These are phyloP conservation scores for Malacoctenus gilli DNA, from an alignment of 2,797 vertebrate species.

Conservation along the genomic window DNA sequence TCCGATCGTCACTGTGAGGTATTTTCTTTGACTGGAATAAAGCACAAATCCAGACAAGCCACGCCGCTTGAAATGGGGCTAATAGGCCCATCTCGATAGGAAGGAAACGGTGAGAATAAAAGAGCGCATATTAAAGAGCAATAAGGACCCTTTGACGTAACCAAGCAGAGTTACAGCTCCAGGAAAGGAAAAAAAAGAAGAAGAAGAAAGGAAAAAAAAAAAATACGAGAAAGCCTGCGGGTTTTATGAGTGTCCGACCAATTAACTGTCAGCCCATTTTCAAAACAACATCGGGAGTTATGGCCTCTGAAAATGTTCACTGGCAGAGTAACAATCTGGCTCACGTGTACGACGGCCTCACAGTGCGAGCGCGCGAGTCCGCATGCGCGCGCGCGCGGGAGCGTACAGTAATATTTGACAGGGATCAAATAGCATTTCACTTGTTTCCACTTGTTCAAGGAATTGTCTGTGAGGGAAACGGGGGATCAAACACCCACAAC, in stretches of 20 bases:
- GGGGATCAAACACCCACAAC: conserved; percentile 81
- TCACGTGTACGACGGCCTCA: conserved; percentile 50
- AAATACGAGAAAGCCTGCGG: conserved; percentile 20
- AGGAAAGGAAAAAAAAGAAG: conserved; percentile 12
- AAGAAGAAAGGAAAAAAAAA: no score
- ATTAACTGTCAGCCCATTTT: conserved; percentile 59
- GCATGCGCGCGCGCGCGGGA: conserved; percentile 60
- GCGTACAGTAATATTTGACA: conserved; percentile 69
- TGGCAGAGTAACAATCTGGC: conserved; percentile 33
- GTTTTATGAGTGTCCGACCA: conserved; percentile 47
- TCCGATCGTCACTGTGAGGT: conserved; percentile 20
- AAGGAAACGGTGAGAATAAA: conserved; percentile 60
- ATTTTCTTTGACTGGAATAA: conserved; percentile 38
- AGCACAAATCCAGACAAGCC: conserved; percentile 40
- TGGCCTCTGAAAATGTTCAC: conserved; percentile 43
- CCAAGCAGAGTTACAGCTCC: conserved; percentile 43
- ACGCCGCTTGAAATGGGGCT: conserved; percentile 47
- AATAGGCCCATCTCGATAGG: conserved; percentile 55
- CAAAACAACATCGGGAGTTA: conserved; percentile 44
- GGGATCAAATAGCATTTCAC: conserved; percentile 78
- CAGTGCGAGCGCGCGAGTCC: conserved; percentile 42
- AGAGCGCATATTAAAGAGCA: conserved; percentile 42
- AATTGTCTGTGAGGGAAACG: conserved; percentile 79
- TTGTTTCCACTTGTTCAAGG: conserved; percentile 81
- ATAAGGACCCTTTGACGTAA: conserved; percentile 46